Conservation (phyloP, 2,797 vertebrate genomes). For the Melanotaenia nigrans region DNA sequence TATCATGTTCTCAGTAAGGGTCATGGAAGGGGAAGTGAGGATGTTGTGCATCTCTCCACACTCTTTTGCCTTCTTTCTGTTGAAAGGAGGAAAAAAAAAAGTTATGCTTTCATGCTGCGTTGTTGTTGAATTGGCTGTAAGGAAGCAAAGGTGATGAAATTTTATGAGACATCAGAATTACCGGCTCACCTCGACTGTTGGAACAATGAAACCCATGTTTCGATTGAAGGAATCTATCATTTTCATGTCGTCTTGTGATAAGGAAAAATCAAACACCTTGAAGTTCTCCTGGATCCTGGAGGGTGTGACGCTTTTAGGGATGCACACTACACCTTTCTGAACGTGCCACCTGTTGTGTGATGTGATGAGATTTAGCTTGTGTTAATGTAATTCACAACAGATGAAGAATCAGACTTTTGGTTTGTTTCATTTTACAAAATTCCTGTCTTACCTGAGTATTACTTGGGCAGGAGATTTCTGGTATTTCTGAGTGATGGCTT, state of each 20-base stretch:
- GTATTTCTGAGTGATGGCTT: slow-evolving; percentile 62
- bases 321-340: slow-evolving; percentile 78
- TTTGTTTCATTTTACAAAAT: neutral
- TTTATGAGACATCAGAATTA: neutral
- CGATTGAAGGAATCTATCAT: slow-evolving; percentile 72
- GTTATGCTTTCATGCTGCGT: neutral
- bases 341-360: slow-evolving; percentile 77
- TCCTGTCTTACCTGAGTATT: slow-evolving; percentile 71
- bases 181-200: slow-evolving; percentile 70
- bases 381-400: neutral
- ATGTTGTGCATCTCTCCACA: slow-evolving; percentile 81
- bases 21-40: slow-evolving; percentile 83
- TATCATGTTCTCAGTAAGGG: slow-evolving; percentile 59
- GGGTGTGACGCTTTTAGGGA: slow-evolving; percentile 82
- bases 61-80: slow-evolving; percentile 73
- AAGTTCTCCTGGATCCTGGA: slow-evolving; percentile 83
- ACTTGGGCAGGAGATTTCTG: slow-evolving; percentile 79
- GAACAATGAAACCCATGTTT: slow-evolving; percentile 74
- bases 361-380: neutral
- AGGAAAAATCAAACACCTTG: slow-evolving; percentile 80
- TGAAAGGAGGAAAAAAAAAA: neutral
- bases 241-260: slow-evolving; percentile 76
- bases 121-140: neutral
- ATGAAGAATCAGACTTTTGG: neutral
- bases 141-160: neutral